Conservation (phyloP, 2,113 vertebrate genomes). For the Edolisoma coerulescens region DNA sequence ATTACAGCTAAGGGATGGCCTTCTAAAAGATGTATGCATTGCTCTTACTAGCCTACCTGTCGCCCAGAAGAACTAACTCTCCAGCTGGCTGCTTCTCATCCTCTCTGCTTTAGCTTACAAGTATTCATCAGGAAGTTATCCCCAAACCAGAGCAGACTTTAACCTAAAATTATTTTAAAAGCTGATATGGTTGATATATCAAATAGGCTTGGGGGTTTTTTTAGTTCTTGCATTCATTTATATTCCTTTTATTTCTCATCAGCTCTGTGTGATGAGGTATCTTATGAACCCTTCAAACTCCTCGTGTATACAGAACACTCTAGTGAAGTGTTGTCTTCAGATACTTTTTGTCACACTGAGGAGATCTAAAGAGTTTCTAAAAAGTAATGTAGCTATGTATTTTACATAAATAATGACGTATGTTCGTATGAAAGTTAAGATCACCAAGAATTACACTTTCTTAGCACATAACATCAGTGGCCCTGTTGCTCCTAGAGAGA, state of each 20-base stretch:
- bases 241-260: neutral
- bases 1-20: neutral
- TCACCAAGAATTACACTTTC: neutral
- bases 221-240: neutral
- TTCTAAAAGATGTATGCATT: neutral
- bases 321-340: neutral
- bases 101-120: neutral
- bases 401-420: neutral
- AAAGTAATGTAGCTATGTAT: neutral
- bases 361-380: neutral
- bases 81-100: neutral
- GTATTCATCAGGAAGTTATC: neutral
- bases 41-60: fast-evolving
- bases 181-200: neutral
- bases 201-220: neutral
- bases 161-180: neutral
- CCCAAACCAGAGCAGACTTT: neutral
- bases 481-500: neutral
- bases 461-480: fast-evolving
- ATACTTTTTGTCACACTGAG: neutral
- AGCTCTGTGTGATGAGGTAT: neutral
- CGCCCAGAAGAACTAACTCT: neutral
- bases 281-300: neutral
- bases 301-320: neutral
- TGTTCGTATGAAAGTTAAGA: neutral